Conservation (phyloP, 2,113 vertebrate species). For the Neomonachus schauinslandi region DNA sequence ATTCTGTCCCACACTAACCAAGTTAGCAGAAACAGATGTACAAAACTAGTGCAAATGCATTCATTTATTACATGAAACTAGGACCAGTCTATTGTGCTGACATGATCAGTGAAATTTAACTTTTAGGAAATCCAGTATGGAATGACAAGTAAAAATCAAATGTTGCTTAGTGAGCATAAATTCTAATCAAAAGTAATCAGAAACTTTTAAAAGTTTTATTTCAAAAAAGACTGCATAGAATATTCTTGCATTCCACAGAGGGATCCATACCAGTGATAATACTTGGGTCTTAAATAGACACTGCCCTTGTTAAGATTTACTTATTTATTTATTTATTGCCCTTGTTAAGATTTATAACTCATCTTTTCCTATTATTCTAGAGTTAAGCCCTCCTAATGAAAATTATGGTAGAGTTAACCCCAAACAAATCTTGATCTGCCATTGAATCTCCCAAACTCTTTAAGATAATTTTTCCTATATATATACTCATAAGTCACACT, state of each 20-base stretch:
- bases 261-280: background rate
- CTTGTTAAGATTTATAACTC: background rate
- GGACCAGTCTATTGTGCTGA: background rate
- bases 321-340: background rate
- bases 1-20: background rate
- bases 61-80: background rate
- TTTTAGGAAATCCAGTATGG: background rate
- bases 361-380: background rate
- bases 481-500: background rate
- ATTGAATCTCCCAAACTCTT: background rate
- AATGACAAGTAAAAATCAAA: slow-evolving; percentile 35
- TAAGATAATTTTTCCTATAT: background rate
- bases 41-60: background rate
- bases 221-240: background rate
- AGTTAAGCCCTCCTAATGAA: background rate
- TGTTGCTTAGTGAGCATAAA: background rate
- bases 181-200: background rate
- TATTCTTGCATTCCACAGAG: background rate
- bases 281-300: background rate
- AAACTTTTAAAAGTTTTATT: background rate
- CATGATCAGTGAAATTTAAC: background rate
- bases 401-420: background rate
- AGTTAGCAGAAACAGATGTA: slow-evolving; percentile 15
- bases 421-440: background rate
- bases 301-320: background rate